Percentiles rank a stretch among this genome's conserved stretches.
Evolutionary conservation across 92 coral and sea anemone species (phyloP).

Genomic region (Porites lobata): DNA sequence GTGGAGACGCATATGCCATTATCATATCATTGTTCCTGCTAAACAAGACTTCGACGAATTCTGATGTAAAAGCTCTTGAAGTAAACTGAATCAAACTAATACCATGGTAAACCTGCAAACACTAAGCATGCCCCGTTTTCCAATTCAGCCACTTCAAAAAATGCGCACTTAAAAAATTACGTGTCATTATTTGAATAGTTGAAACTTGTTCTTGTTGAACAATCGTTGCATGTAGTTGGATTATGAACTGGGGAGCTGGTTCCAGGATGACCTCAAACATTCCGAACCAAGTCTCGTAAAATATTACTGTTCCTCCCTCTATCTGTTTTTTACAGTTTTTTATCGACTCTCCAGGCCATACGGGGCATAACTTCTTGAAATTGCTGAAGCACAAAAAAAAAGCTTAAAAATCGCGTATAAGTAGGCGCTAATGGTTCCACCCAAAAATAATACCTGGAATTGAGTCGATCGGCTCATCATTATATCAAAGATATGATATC

Average conservation of each 20-base stretch:
- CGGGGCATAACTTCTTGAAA: background rate
- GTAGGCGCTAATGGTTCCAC: constrained; percentile 19
- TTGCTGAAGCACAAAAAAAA: constrained; percentile 19
- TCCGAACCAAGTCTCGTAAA: background rate
- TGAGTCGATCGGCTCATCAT: too few species aligned
- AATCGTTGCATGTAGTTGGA: constrained; percentile 53
- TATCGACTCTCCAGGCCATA: constrained; percentile 1
- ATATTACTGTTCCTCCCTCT: background rate
- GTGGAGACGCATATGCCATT: too few species aligned
- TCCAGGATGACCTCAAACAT: constrained; percentile 43
- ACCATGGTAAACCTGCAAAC: too few species aligned
- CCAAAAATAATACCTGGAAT: background rate
- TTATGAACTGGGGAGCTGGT: constrained; percentile 61
- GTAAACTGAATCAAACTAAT: too few species aligned
- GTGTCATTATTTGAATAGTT: constrained; percentile 27
- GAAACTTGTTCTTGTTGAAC: constrained; percentile 40
- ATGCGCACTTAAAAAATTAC: too few species aligned
- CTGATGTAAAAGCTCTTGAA: too few species aligned
- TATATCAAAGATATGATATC: background rate
- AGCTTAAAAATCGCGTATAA: background rate
- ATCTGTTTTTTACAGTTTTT: background rate
- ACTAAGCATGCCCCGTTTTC: too few species aligned
- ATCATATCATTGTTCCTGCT: too few species aligned
- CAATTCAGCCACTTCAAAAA: too few species aligned
- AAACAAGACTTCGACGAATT: too few species aligned